Percentiles rank a stretch among this genome's conserved stretches.
Conservation (phyloP, 1,140 invertebrate genomes). For the Akabosia matsudoensis region DNA sequence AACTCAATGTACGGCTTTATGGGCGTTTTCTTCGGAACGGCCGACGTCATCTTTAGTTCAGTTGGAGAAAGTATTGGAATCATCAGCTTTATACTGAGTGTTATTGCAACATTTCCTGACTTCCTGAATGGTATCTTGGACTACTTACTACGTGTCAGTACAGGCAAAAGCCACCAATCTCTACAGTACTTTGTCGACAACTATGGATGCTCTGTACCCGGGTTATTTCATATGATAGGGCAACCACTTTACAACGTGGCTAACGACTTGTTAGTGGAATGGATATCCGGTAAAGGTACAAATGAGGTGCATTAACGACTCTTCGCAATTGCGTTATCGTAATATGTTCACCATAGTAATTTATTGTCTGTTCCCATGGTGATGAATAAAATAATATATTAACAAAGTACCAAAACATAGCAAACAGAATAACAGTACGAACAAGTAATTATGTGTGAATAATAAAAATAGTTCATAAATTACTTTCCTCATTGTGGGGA, state of each 20-base stretch:
- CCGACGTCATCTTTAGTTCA: background rate
- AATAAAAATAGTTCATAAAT: too few relatives aligned
- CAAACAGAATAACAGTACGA: too few relatives aligned
- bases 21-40: background rate
- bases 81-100: background rate
- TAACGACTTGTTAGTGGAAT: background rate
- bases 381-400: too few relatives aligned
- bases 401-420: too few relatives aligned
- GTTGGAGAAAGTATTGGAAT: background rate
- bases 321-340: too few relatives aligned
- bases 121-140: slow-evolving; percentile 57
- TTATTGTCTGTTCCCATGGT: too few relatives aligned
- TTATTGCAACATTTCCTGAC: slow-evolving; percentile 47
- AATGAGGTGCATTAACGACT: background rate
- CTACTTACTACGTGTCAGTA: background rate
- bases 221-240: background rate
- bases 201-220: background rate
- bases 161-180: too few relatives aligned
- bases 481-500: too few relatives aligned
- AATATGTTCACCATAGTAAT: too few relatives aligned
- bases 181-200: background rate
- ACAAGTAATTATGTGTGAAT: too few relatives aligned
- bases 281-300: background rate
- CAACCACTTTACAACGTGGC: background rate
- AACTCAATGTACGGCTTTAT: background rate